Evolutionary conservation across 2,888 invertebrate species (phyloP), one percentile per base, ranked within the genome.

Genomic region (Ichneumon xanthorius): DNA sequence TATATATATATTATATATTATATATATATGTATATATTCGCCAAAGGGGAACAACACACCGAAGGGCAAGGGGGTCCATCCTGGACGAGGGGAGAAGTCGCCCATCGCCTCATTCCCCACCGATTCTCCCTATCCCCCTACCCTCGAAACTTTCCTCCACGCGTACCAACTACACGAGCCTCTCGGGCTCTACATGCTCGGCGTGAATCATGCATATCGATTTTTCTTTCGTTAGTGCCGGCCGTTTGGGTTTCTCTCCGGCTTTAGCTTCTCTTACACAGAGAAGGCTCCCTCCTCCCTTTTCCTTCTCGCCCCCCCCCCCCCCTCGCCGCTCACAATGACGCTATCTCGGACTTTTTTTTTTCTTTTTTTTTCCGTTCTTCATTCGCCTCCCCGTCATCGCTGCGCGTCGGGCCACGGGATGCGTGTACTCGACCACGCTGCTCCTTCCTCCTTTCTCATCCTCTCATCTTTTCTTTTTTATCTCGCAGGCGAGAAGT

Each of bases 181-280:
- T 84, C 88, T 86, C 88, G 85, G 45, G 78, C 80, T 81, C 76
- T 86, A 48, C 45, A 81, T 71, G 87, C 89, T 86, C 89, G 55
- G 92, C 92, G 92, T 93, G 94, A 94, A 93, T 94, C 94, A 94
- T 92, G 92, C 93, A 93, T 94, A 94, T 94, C 93, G 94, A 94
- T 40, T 94, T 94, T 94, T 93, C 92, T 91, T 91, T 89, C 87
- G 90, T 89, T 90, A 87, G 79, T 85, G 86, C 84, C 76, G 84
- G 80, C 80, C 86, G 86, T 88, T 87, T 86, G 87, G 79, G 26
- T 61, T 76, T 84, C 83, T 84, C 80, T 71, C 78, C 37, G 58
- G 37, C 33, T 30, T 63, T 70, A 45, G 65, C 65, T 71, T 72
- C 79, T 70, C 73, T 71, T 68, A 11, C 76, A 61, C 67, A 55